Conservation (phyloP, 2,797 vertebrate genomes). For the Notolepis coatsorum region DNA sequence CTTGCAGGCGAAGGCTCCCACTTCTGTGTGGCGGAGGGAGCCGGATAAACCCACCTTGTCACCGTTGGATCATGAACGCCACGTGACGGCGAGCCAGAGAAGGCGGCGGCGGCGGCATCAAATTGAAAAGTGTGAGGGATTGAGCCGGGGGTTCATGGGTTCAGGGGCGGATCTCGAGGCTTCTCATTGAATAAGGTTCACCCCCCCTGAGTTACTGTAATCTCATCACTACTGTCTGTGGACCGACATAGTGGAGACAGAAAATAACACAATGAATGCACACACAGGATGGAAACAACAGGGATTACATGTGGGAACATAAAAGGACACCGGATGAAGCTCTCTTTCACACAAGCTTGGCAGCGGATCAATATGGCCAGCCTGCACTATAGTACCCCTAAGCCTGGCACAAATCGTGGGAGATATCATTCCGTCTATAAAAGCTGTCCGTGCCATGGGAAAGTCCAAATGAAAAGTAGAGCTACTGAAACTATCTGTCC, state of each 20-base stretch:
- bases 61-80: slow-evolving; percentile 31
- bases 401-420: slow-evolving; percentile 47
- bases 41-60: slow-evolving; percentile 16
- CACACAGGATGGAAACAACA: not conserved
- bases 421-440: slow-evolving; percentile 60
- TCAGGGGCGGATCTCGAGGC: slow-evolving; percentile 21
- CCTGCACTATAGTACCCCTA: slow-evolving; percentile 23
- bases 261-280: slow-evolving; percentile 14
- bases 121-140: slow-evolving; percentile 14
- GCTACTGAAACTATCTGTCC: slow-evolving; percentile 39
- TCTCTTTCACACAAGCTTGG: slow-evolving; percentile 26
- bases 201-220: not conserved
- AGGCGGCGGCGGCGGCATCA: slow-evolving; percentile 13
- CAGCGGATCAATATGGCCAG: slow-evolving; percentile 53
- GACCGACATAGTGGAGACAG: not conserved
- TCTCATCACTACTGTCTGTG: not conserved
- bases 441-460: slow-evolving; percentile 54
- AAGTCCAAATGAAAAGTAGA: slow-evolving; percentile 58
- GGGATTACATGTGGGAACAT: slow-evolving; percentile 22
- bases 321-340: slow-evolving; percentile 17
- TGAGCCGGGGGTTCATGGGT: not conserved
- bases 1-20: slow-evolving; percentile 5
- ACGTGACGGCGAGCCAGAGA: slow-evolving; percentile 26
- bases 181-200: not conserved
- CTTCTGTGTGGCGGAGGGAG: slow-evolving; percentile 9